Evolutionary conservation across 2,797 vertebrate species (phyloP).

Genomic region (Pseudochirops cupreus): DNA sequence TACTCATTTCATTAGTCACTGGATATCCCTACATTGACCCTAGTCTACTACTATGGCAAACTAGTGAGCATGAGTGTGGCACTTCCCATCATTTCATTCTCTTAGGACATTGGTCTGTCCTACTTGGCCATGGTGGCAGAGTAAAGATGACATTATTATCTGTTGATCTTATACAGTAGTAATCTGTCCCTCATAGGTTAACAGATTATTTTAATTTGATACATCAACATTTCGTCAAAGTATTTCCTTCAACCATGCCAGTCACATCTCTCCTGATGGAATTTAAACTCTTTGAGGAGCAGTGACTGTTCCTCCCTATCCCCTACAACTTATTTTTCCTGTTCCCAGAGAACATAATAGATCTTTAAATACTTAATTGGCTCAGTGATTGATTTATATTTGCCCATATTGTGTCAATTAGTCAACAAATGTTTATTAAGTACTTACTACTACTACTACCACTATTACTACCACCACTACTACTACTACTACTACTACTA

Average conservation of each 20-base stretch:
- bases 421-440: neutral
- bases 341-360: neutral
- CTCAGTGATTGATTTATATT: neutral
- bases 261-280: neutral
- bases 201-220: neutral
- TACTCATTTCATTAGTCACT: neutral
- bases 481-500: no score
- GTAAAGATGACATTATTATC: neutral
- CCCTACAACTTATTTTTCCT: neutral
- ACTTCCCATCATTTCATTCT: neutral
- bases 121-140: neutral
- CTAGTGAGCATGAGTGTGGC: neutral
- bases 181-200: neutral
- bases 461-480: no score
- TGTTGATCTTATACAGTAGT: neutral
- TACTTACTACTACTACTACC: no score
- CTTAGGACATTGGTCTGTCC: neutral
- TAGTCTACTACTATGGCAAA: neutral
- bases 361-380: neutral
- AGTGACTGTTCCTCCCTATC: neutral
- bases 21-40: neutral
- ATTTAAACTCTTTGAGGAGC: neutral
- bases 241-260: neutral
- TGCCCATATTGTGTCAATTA: neutral
- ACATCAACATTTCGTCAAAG: neutral